These are phyloP conservation scores for Microcebus griseorufus DNA, from an alignment of 2,113 vertebrate species.

Conservation along the genomic window DNA sequence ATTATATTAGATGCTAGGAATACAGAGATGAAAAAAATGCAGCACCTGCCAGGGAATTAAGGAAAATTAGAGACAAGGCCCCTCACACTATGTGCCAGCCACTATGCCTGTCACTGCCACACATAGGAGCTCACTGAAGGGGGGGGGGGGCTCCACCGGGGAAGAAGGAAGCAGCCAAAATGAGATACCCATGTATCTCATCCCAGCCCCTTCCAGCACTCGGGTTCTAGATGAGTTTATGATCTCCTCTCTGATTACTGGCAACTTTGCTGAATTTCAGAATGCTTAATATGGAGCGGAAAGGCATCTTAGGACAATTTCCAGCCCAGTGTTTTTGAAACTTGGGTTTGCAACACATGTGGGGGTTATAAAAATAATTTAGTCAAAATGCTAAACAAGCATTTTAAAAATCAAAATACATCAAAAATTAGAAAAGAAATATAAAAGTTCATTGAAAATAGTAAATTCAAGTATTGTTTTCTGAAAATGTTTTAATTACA, in stretches of 20 bases:
- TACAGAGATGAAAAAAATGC: neutral
- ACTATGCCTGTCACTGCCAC: neutral
- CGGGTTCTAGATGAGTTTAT: neutral
- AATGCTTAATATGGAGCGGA: neutral
- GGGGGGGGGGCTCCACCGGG: neutral
- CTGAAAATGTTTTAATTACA: neutral
- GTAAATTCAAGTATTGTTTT: neutral
- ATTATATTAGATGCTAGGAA: neutral
- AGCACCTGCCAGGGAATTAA: neutral
- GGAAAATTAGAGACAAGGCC: fast-evolving
- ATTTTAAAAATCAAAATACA: neutral
- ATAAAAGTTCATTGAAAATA: neutral
- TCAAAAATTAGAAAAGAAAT: neutral
- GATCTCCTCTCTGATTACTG: neutral
- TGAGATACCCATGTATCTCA: neutral
- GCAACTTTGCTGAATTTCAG: neutral
- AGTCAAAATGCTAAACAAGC: neutral
- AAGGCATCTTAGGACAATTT: neutral
- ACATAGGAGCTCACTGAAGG: fast-evolving
- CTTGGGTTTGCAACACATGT: neutral
- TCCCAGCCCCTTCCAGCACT: neutral
- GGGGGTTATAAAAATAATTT: neutral
- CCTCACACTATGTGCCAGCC: neutral
- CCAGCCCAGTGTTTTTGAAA: neutral
- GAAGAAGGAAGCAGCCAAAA: neutral